A percentile compares a stretch with the other conserved stretches of the same genome.
phyloP scores from a whole-genome alignment of 1,140 invertebrate genomes.

The Orchestia grillus region DNA sequence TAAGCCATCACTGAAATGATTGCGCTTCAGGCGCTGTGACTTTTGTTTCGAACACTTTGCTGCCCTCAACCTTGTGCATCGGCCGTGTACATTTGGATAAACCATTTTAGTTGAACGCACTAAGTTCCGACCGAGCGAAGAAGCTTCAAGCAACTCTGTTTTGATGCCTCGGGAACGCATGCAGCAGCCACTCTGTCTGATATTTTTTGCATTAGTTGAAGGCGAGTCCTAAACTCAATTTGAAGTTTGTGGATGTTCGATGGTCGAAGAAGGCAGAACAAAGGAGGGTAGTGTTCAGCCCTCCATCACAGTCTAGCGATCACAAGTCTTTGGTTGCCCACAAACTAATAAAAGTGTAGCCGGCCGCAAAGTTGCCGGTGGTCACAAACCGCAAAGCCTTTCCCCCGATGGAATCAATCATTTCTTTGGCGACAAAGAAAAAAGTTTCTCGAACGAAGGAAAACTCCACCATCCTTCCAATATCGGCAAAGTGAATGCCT shows the following conservation, averaged over 20 bases:
- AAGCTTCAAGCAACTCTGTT: background rate
- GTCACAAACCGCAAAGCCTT: constrained; percentile 55
- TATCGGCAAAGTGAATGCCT: constrained; percentile 53
- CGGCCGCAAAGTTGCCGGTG: constrained; percentile 33
- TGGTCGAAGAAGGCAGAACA: constrained; percentile 39
- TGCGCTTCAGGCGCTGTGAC: background rate
- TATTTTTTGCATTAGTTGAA: constrained; percentile 48
- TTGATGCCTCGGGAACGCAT: background rate
- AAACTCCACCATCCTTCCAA: constrained; percentile 50
- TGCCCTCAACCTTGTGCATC: background rate
- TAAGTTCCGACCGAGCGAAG: background rate
- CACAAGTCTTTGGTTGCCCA: constrained; percentile 43
- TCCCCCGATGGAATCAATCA: constrained; percentile 52
- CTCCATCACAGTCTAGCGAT: constrained; percentile 55
- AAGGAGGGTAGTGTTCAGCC: constrained; percentile 29
- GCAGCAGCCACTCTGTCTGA: background rate
- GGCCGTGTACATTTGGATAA: background rate
- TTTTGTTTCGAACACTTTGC: background rate
- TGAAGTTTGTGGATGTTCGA: constrained; percentile 50
- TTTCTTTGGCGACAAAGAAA: constrained; percentile 47
- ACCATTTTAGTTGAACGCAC: background rate
- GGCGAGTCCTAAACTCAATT: constrained; percentile 44
- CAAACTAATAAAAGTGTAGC: constrained; percentile 55
- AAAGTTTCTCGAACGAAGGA: constrained; percentile 1
- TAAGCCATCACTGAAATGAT: background rate